Conservation (phyloP, 2,888 invertebrate genomes). For the Cheiracanthium punctorium region DNA sequence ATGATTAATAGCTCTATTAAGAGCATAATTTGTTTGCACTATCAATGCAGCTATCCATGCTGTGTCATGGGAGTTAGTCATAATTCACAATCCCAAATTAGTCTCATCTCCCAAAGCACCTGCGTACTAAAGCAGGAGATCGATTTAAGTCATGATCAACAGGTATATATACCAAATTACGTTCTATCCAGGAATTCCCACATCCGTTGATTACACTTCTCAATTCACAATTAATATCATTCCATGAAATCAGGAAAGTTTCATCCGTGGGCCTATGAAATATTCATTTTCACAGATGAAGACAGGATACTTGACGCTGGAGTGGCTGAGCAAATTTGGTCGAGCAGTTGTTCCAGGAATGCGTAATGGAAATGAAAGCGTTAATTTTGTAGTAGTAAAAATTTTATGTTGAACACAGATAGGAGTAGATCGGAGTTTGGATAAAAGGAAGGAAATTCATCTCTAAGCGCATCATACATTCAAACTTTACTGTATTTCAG, state of each 20-base stretch:
- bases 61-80: no score
- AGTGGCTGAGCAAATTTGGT: neutral
- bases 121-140: neutral
- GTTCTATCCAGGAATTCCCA: neutral
- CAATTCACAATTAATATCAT: neutral
- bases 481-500: no score
- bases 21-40: no score
- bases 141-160: neutral
- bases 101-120: no score
- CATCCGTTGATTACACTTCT: neutral
- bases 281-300: neutral
- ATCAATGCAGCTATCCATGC: no score
- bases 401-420: no score
- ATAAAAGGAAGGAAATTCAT: no score
- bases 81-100: no score
- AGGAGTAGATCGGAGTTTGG: no score
- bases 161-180: neutral
- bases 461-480: no score
- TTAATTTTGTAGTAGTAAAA: neutral
- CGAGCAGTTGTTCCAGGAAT: neutral
- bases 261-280: neutral
- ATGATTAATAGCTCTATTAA: no score
- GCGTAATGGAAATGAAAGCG: neutral
- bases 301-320: neutral
- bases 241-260: neutral